phyloP scores from a whole-genome alignment of 2,797 vertebrate species.

The Melanotaenia trifasciata region DNA sequence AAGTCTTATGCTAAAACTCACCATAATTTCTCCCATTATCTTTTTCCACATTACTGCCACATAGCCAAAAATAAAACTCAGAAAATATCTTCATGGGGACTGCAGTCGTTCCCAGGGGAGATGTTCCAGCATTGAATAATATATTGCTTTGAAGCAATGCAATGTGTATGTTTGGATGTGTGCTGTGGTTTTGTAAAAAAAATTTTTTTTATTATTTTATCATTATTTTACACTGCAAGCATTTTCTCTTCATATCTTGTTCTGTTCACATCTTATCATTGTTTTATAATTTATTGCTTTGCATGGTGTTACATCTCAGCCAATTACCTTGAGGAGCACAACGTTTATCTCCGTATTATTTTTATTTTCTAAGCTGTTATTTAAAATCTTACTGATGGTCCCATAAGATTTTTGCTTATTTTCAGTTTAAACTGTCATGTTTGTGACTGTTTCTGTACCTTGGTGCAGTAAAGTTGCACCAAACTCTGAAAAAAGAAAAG shows the following conservation, averaged over 20 bases:
- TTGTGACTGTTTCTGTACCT: no score
- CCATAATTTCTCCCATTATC: neutral
- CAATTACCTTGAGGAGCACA: no score
- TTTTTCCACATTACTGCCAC: slow-evolving; percentile 1
- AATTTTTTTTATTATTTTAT: slow-evolving; percentile 6
- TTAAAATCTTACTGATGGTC: no score
- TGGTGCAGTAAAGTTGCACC: no score
- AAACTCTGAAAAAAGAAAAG: no score
- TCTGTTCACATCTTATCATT: neutral
- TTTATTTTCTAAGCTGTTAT: no score
- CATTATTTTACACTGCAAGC: neutral
- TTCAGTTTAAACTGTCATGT: no score
- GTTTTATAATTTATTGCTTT: neutral
- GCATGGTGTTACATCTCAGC: no score
- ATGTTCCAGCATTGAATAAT: slow-evolving; percentile 32
- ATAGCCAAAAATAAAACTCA: slow-evolving; percentile 14
- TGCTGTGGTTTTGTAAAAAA: neutral
- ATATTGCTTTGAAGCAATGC: slow-evolving; percentile 50
- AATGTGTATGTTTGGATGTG: slow-evolving; percentile 20
- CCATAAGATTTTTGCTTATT: no score
- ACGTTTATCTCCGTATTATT: no score
- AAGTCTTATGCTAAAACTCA: neutral
- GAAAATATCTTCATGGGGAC: slow-evolving; percentile 27
- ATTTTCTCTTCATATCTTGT: neutral
- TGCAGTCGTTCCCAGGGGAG: slow-evolving; percentile 30